Percentiles rank a stretch among this genome's conserved stretches.
phyloP scores from a whole-genome alignment of 2,888 invertebrate genomes.

The Aplocera efformata region DNA sequence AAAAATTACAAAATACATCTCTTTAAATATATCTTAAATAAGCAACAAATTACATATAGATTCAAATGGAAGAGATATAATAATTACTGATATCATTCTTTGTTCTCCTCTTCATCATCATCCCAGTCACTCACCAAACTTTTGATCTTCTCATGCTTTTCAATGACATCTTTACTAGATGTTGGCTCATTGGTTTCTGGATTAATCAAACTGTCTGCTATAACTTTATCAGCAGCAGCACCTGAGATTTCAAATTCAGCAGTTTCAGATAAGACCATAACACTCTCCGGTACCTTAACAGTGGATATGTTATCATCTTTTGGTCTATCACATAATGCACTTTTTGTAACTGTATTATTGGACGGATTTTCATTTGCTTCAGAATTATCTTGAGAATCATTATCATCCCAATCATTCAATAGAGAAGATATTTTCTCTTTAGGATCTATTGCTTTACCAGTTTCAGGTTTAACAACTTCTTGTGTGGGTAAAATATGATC shows the following conservation, averaged over 20 bases:
- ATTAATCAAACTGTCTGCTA: constrained; percentile 16
- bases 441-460: constrained; percentile 17
- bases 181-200: constrained; percentile 9
- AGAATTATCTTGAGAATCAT: constrained; percentile 63
- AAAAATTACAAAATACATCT: too few relatives aligned
- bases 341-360: not conserved
- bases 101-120: constrained; percentile 64
- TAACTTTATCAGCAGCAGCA: constrained; percentile 8
- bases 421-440: constrained; percentile 64
- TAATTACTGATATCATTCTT: constrained; percentile 28
- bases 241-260: constrained; percentile 22
- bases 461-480: constrained; percentile 20
- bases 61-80: too few relatives aligned
- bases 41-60: too few relatives aligned
- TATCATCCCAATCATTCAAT: constrained; percentile 76
- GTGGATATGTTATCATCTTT: not conserved
- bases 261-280: constrained; percentile 14
- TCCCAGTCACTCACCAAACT: constrained; percentile 77
- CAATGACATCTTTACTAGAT: constrained; percentile 18
- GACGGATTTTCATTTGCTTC: constrained; percentile 17
- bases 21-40: too few relatives aligned
- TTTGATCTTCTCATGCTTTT: constrained; percentile 61
- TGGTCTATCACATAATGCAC: not conserved
- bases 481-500: constrained; percentile 30
- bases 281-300: constrained; percentile 2